Conservation (phyloP, 2,888 invertebrate species). For the Acanthosepion esculentum region DNA sequence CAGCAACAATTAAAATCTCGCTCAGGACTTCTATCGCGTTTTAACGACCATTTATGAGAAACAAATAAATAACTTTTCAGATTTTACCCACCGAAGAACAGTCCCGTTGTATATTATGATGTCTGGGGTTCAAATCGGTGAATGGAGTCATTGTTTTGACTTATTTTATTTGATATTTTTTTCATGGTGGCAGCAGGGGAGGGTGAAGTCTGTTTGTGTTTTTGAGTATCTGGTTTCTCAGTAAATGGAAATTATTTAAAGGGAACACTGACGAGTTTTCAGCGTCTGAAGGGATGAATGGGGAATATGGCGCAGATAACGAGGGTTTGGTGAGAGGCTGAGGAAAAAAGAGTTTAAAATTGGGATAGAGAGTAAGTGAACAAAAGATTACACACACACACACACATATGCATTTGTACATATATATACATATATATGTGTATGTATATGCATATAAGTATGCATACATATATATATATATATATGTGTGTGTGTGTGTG, state of each 20-base stretch:
- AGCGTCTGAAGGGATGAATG: neutral
- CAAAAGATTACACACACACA: no score
- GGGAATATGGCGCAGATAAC: neutral
- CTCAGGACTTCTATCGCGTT: neutral
- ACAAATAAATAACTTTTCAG: neutral
- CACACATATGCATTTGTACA: no score
- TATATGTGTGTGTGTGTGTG: no score
- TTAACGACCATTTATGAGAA: neutral
- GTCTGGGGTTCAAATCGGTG: neutral
- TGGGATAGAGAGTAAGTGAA: no score
- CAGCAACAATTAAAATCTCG: neutral
- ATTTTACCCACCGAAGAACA: no score
- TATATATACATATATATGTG: no score
- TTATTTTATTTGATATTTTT: neutral
- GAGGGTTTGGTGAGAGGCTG: neutral
- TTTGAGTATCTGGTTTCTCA: neutral
- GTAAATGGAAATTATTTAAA: neutral
- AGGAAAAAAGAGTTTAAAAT: no score
- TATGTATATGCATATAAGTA: no score
- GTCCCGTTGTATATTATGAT: neutral
- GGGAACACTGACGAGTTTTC: neutral
- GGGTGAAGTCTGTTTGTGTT: neutral
- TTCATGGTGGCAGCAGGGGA: neutral
- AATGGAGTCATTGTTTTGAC: neutral
- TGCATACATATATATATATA: no score